Evolutionary conservation across 2,113 vertebrate genomes (phyloP).

Genomic region (Meles meles): DNA sequence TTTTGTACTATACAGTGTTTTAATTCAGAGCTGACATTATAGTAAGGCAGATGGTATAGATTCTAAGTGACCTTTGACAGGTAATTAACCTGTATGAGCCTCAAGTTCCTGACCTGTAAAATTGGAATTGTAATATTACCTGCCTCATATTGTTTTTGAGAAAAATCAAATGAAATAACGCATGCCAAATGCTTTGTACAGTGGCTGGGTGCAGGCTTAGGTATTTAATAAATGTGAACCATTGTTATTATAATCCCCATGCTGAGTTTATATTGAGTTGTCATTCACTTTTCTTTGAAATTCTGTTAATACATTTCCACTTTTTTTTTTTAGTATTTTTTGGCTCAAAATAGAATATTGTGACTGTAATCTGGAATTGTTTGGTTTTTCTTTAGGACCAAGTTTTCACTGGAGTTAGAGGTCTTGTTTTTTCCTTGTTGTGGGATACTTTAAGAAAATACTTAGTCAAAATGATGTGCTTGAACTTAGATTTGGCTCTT

Average conservation of each 20-base stretch:
- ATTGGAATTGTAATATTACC: conserved; percentile 34
- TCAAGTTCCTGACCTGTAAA: conserved; percentile 57
- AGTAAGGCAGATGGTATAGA: conserved; percentile 14
- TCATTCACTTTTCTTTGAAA: conserved; percentile 9
- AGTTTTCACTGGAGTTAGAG: background rate
- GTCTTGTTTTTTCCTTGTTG: background rate
- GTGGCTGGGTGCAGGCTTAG: background rate
- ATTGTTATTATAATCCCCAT: background rate
- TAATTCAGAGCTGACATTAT: background rate
- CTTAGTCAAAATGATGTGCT: background rate
- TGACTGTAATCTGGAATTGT: background rate
- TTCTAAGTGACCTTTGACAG: conserved; percentile 35
- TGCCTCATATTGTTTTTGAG: background rate
- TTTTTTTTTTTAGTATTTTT: background rate
- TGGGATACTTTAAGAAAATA: background rate
- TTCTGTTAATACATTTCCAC: background rate
- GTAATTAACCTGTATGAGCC: conserved; percentile 47
- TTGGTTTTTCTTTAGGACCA: background rate
- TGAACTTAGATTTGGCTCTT: conserved; percentile 12
- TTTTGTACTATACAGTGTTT: background rate
- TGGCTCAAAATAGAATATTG: background rate
- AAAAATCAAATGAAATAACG: conserved; percentile 38
- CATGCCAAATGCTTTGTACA: background rate
- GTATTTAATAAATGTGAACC: conserved; percentile 4
- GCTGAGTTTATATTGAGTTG: background rate